phyloP scores from a whole-genome alignment of 2,888 invertebrate species.

The Drosophila rubida region DNA sequence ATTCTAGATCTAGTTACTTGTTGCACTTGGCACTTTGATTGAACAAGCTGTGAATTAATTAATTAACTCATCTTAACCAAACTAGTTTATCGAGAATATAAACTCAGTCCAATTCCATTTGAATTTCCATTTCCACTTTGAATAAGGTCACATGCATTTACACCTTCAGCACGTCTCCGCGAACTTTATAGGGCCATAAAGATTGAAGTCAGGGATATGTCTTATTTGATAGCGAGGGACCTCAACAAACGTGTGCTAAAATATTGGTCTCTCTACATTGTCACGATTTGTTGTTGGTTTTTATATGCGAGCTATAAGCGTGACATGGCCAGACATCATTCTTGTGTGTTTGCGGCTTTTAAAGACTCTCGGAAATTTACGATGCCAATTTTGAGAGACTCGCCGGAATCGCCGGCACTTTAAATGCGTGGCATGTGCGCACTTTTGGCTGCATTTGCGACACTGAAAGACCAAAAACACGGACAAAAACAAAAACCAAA shows the following conservation, averaged over 20 bases:
- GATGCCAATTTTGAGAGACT: conserved; percentile 42
- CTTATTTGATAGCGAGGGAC: not conserved
- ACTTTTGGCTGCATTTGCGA: conserved; percentile 67
- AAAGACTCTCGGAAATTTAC: conserved; percentile 49
- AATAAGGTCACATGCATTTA: conserved; percentile 40
- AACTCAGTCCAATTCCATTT: conserved; percentile 12
- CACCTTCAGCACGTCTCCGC: conserved; percentile 38
- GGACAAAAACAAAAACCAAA: conserved; percentile 22
- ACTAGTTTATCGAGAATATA: conserved; percentile 42
- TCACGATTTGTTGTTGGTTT: conserved; percentile 57
- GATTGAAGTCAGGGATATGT: conserved; percentile 32
- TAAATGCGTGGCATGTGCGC: conserved; percentile 70
- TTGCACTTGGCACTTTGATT: conserved; percentile 12
- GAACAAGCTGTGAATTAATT: conserved; percentile 44
- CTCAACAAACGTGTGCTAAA: not conserved
- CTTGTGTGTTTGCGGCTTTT: conserved; percentile 16
- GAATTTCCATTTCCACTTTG: conserved; percentile 5
- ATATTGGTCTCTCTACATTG: conserved; percentile 46
- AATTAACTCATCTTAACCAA: conserved; percentile 48
- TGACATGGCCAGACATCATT: conserved; percentile 56
- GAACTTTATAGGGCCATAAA: conserved; percentile 37
- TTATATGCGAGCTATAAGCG: conserved; percentile 26
- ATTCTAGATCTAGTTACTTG: conserved; percentile 22
- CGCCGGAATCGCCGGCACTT: conserved; percentile 48
- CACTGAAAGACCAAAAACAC: conserved; percentile 57